These are phyloP conservation scores for Calameuta filiformis DNA, from an alignment of 2,888 invertebrate genomes.

Conservation along the genomic window DNA sequence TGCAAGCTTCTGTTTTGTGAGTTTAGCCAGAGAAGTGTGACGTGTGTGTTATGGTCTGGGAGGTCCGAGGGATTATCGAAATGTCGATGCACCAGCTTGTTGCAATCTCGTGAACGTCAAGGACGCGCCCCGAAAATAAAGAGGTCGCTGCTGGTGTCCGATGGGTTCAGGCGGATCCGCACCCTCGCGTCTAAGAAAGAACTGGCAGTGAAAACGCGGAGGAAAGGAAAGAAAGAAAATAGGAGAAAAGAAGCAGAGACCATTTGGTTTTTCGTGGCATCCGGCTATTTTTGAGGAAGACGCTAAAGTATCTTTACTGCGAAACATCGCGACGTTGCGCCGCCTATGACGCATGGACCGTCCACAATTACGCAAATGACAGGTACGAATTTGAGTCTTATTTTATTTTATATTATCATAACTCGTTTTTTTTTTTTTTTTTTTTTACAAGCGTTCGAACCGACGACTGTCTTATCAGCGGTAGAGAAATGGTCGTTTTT, in stretches of 20 bases:
- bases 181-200: not conserved
- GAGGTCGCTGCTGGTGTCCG: not conserved
- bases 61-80: not conserved
- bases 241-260: not conserved
- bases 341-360: constrained; percentile 17
- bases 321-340: constrained; percentile 4
- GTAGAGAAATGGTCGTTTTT: not conserved
- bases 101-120: not conserved
- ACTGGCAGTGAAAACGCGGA: constrained; percentile 1
- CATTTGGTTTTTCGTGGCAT: not conserved
- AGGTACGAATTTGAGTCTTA: constrained; percentile 11
- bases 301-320: constrained; percentile 17
- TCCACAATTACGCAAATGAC: constrained; percentile 12
- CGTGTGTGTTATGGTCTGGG: not conserved
- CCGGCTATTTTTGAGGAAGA: constrained; percentile 21
- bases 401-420: not conserved
- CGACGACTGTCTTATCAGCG: not conserved
- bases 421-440: not conserved
- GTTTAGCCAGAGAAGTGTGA: not conserved
- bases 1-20: not conserved
- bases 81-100: not conserved
- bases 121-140: not conserved
- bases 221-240: not conserved
- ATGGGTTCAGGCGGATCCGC: not conserved
- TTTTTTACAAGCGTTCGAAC: not conserved